These are phyloP conservation scores for Pygocentrus nattereri DNA, from an alignment of 2,797 vertebrate genomes.

Conservation along the genomic window DNA sequence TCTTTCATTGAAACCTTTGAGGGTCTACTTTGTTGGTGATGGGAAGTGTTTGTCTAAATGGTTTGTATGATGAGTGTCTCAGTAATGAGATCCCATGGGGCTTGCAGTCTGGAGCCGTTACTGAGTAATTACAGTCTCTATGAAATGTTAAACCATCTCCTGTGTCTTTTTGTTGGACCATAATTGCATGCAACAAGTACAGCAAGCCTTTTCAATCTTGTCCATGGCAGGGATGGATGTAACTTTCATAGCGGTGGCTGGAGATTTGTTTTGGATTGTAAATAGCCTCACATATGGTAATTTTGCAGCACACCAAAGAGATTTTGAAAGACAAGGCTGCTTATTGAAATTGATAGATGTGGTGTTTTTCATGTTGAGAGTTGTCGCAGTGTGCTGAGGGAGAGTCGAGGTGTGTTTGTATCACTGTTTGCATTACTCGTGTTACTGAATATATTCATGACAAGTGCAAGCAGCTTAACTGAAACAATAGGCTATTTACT, in stretches of 20 bases:
- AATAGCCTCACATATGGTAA: constrained; percentile 80
- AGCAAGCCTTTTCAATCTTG: constrained; percentile 72
- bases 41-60: constrained; percentile 87
- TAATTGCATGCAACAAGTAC: constrained; percentile 89
- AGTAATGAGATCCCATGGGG: constrained; percentile 91
- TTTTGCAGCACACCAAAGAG: constrained; percentile 69
- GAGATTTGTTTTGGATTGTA: constrained; percentile 80
- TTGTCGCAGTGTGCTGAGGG: constrained; percentile 39
- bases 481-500: constrained; percentile 15
- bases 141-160: constrained; percentile 86
- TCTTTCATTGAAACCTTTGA: constrained; percentile 79
- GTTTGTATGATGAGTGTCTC: constrained; percentile 79
- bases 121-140: constrained; percentile 83
- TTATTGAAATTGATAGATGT: constrained; percentile 64
- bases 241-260: constrained; percentile 74
- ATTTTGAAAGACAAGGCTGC: constrained; percentile 62
- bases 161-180: constrained; percentile 80
- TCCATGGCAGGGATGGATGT: constrained; percentile 76
- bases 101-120: constrained; percentile 83
- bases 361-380: constrained; percentile 51
- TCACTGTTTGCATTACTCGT: constrained; percentile 41
- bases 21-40: constrained; percentile 85
- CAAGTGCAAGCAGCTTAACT: constrained; percentile 13
- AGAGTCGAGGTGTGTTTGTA: constrained; percentile 37
- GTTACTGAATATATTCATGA: constrained; percentile 44